Base-by-base conservation (phyloP, 2,888 invertebrate genomes). In the Pyrrhia umbra region DNA sequence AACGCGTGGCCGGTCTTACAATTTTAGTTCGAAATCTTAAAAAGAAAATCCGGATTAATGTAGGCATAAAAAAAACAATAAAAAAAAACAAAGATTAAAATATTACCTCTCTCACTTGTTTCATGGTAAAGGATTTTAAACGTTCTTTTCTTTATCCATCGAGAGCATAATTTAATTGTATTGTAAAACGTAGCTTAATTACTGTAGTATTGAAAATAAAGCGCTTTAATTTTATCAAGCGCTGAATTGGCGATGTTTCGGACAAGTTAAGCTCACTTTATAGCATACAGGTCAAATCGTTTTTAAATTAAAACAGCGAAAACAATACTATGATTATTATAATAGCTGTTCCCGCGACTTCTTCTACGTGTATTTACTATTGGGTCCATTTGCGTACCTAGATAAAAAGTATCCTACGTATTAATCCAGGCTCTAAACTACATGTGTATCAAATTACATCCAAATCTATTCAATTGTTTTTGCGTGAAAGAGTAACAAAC, bases 201-300 rank as follows among this genome's bases (percentile, higher is more conserved):
- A 64, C 71, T 34, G 30, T 27, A 46, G 25, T 45, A 71, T 63
- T 71, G 64, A 64, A 67, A 63, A 64, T 40, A 51, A 65, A 40
- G 13, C 34, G 25, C 10, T 52, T 37, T 67, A 51, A 67, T 70
- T 61, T 70, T 43, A 65, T 65, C 34, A 70, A 46, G 51, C 66
- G 21, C 62, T 70, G n/a, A 39, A 71, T 64, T 70, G 66, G 52
- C 46, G 37, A 27, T 46, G 30, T 45, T 46, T 46, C 51, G 18
- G 16, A 52, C 45, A 64, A 45, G 50, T 70, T 25, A 45, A 62
- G 30, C 30, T n/a, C 23, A 46, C 39, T 70, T 50, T 63, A 70
- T 50, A 10, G 20, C 18, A 10, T 25, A 39, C 63, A 18, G 10
- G 51, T 70, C 40, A 67, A 71, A 52, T 37, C 34, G 63, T 37